Evolutionary conservation across 2,113 vertebrate genomes (phyloP), one percentile per base, ranked within the genome.

Genomic region (Notothenia rossii): DNA sequence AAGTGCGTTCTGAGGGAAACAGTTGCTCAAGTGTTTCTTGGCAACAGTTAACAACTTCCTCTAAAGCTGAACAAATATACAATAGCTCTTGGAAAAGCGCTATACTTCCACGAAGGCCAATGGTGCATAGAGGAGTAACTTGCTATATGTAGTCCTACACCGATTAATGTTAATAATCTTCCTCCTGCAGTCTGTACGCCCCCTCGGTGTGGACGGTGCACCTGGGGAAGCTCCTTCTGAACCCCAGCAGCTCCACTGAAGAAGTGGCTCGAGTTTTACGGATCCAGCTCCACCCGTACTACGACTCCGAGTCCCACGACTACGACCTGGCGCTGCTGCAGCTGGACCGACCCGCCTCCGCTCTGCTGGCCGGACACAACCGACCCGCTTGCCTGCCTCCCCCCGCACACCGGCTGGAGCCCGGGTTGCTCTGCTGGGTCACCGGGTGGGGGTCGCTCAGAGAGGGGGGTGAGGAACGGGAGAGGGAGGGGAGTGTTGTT

Each of bases 301-400:
- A 98, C 0, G 96, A 98, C 58, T 92, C 96, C 3, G 95, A 97
- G 76, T 95, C 94, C 77, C 95, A 97, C 0, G 97, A 99, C 90
- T 97, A 98, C 0, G 98, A 99, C 56, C 93, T 97, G 82, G 98
- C 97, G 0, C 92, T 99, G 78, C 95, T 99, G 64, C 95, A 95
- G 85, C 93, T 99, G 25, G 96, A 97, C 86, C 94, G 97, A 48
- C 92, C 96, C 0, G 95, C 96, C 1, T 11, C 61, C 5, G 43
- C 10, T 5, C 20, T 75, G 59, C 78, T 74, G 68, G 93, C 94
- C 0, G 69, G 95, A 3, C 72, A 95, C 1, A 95, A 96, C 55
- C 94, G 85, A 64, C 97, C 97, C 0, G 91, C 96, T 84, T 99
- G 98, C 84, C 93, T 99, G 82, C 98, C 98, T 0, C 90, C 96